These are phyloP conservation scores for Drosophila mettleri DNA, from an alignment of 2,888 invertebrate species.

Conservation along the genomic window DNA sequence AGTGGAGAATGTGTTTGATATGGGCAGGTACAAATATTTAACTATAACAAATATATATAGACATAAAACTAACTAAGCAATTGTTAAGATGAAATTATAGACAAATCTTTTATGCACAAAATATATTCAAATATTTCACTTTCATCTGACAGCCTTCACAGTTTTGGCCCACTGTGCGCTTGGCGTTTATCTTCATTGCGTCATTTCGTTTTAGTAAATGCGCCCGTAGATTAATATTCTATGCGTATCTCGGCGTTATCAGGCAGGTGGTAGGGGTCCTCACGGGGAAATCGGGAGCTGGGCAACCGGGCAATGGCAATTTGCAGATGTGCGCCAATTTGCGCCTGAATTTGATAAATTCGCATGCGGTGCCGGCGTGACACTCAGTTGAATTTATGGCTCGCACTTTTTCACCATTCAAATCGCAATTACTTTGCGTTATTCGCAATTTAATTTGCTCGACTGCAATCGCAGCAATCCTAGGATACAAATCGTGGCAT, in stretches of 20 bases:
- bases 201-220: constrained; percentile 79
- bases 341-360: constrained; percentile 81
- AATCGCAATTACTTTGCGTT: constrained; percentile 81
- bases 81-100: not conserved
- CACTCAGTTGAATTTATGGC: constrained; percentile 82
- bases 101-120: no score
- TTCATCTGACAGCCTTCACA: not conserved
- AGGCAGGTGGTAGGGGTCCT: constrained; percentile 18
- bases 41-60: not conserved
- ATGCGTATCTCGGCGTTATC: constrained; percentile 72
- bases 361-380: constrained; percentile 79
- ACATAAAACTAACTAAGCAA: no score
- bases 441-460: constrained; percentile 76
- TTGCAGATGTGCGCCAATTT: constrained; percentile 79
- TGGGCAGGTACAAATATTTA: not conserved
- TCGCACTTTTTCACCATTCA: constrained; percentile 78
- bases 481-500: constrained; percentile 24
- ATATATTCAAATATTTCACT: not conserved
- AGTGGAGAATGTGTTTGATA: constrained; percentile 11
- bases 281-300: constrained; percentile 24
- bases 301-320: constrained; percentile 56
- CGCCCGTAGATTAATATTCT: constrained; percentile 78
- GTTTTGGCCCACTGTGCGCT: constrained; percentile 50
- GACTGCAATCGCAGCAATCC: constrained; percentile 33
- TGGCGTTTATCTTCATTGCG: constrained; percentile 65